Percentiles rank a stretch among this genome's conserved stretches.
Evolutionary conservation across 2,113 vertebrate genomes (phyloP).

Genomic region (Fulmarus glacialis): DNA sequence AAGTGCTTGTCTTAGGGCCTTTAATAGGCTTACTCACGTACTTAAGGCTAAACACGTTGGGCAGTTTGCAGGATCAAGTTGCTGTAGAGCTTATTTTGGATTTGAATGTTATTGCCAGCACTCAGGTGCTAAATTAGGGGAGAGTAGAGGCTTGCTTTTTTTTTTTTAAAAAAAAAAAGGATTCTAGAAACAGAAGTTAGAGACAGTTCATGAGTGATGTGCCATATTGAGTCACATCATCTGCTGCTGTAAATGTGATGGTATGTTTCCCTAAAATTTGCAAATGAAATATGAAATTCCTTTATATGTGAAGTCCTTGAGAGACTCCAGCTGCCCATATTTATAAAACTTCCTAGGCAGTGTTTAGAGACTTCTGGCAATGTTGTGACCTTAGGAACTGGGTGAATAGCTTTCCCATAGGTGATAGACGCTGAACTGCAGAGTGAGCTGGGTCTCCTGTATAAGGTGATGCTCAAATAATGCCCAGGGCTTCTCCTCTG

Average conservation of each 20-base stretch:
- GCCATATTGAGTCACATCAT: not conserved
- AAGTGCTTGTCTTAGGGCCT: not conserved
- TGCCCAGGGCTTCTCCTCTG: not conserved
- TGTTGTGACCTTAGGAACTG: not conserved
- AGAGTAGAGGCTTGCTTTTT: not conserved
- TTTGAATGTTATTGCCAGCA: not conserved
- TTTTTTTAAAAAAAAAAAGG: not conserved
- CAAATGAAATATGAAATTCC: not conserved
- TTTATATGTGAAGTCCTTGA: not conserved
- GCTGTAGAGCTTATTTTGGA: slow-evolving; percentile 31
- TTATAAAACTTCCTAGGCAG: not conserved
- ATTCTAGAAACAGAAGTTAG: not conserved
- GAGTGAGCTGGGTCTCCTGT: not conserved
- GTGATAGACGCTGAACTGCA: not conserved
- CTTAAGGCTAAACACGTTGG: not conserved
- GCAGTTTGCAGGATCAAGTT: not conserved
- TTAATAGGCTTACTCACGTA: not conserved
- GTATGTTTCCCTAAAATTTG: not conserved
- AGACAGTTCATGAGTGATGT: not conserved
- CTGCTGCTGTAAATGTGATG: not conserved
- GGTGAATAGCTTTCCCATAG: not conserved
- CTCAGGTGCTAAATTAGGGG: not conserved
- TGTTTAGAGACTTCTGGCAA: not conserved
- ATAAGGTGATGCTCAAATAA: not conserved
- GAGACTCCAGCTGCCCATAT: not conserved